Percentiles rank a stretch among this genome's conserved stretches.
Conservation (phyloP, 2,888 invertebrate genomes). For the Sympetrum striolatum region DNA sequence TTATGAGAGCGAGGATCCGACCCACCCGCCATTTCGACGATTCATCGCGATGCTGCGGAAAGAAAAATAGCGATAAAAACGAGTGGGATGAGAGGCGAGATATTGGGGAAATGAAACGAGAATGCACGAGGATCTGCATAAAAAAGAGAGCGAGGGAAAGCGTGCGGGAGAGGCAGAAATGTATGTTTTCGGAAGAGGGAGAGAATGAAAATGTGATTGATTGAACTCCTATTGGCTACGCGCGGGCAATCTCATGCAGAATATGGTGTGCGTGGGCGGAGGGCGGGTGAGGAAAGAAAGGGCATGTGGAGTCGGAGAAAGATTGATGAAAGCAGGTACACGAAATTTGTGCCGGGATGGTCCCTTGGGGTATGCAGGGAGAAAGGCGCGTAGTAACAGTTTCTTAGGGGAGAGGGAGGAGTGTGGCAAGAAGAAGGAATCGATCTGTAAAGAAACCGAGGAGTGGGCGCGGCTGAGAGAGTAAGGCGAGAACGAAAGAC, state of each 20-base stretch:
- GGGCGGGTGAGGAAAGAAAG: not conserved
- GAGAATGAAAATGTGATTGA: conserved; percentile 38
- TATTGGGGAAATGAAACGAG: not conserved
- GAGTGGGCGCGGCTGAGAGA: conserved; percentile 16
- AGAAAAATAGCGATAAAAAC: not conserved
- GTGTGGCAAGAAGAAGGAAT: not conserved
- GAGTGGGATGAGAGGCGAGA: not conserved
- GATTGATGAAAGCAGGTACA: conserved; percentile 44
- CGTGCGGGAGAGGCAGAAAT: not conserved
- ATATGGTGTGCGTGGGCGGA: not conserved
- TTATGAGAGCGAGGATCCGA: not conserved
- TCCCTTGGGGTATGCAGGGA: not conserved
- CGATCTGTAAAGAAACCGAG: conserved; percentile 19
- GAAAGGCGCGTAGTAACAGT: conserved; percentile 21
- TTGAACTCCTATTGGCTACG: conserved; percentile 14
- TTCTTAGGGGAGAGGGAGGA: conserved; percentile 3
- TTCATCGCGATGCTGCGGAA: not conserved
- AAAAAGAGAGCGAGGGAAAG: not conserved
- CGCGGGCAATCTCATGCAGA: conserved; percentile 39
- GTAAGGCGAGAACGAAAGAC: not conserved
- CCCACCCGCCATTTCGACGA: not conserved
- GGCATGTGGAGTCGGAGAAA: not conserved
- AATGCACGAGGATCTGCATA: not conserved
- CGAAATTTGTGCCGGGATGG: conserved; percentile 38
- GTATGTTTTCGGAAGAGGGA: not conserved